Evolutionary conservation across 2,888 invertebrate genomes (phyloP), one percentile per base, ranked within the genome.

Genomic region (Gandaritis pyraliata): DNA sequence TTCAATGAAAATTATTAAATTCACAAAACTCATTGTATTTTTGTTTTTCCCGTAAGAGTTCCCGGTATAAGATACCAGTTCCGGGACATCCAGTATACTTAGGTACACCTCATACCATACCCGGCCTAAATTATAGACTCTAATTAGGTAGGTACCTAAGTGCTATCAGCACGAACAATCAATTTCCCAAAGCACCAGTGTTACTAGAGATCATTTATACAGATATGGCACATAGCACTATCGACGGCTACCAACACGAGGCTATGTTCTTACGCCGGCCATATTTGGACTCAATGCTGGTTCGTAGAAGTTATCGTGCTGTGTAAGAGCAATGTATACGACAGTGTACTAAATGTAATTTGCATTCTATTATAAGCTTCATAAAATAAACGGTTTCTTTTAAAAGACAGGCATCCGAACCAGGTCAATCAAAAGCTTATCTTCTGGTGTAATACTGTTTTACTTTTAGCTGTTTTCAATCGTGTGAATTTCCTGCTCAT

Each of bases 151-250:
- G 10, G n/a, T n/a, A 33, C 33, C 8, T 23, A 70, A 61, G 61
- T 58, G 56, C 49, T 75, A 75, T 74, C 72, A 56, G 51, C 50
- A 57, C 58, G 58, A 58, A 54, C 57, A 45, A 64, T 66, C 61
- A 46, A 16, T 61, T 61, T 46, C 56, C 39, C 30, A 41, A 41
- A 51, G 49, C 61, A 56, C 53, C 18, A 72, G 71, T 72, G 69
- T 73, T 70, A 69, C 65, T 16, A 56, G 51, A 61, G 72, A 70
- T 70, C 71, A 72, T 75, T 76, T 64, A 11, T 52, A 61, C 72
- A 47, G 65, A 72, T 76, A 80, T 67, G 73, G 75, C 65, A 71
- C 71, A 80, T 67, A 73, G 75, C 65, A 71, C 71, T 63, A 70
- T 66, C 68, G 30, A 68, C 68, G 67, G 65, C 70, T 72, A 66